These are phyloP conservation scores for Agrochola litura DNA, from an alignment of 2,888 invertebrate species.

Conservation along the genomic window DNA sequence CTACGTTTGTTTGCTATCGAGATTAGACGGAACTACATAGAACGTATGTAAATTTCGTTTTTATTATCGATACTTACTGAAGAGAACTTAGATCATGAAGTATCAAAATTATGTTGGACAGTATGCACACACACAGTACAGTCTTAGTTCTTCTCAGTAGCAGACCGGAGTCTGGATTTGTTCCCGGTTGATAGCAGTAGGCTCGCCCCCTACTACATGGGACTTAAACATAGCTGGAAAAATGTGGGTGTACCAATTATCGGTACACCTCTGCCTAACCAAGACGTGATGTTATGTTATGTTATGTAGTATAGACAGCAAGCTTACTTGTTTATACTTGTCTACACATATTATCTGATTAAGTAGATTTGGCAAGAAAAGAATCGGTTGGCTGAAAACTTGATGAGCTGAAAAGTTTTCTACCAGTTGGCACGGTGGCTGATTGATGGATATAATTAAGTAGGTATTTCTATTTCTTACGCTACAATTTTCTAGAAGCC, in stretches of 20 bases:
- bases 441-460: not conserved
- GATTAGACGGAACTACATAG: not conserved
- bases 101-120: not conserved
- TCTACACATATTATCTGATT: not conserved
- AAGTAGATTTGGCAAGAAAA: not conserved
- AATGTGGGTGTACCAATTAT: no score
- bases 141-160: no score
- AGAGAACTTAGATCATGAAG: not conserved
- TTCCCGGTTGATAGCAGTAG: no score
- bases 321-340: no score
- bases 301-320: not conserved
- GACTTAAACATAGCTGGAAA: no score
- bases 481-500: no score
- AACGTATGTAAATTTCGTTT: not conserved
- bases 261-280: no score
- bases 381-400: not conserved
- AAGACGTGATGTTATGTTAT: no score
- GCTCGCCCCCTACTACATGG: no score
- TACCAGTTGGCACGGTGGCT: not conserved
- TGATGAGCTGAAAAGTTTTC: not conserved
- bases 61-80: not conserved
- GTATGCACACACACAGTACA: no score
- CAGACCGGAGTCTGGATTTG: no score
- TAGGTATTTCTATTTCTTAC: no score
- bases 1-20: not conserved